Evolutionary conservation across 2,888 invertebrate genomes (phyloP).

Genomic region (Rhogogaster chlorosoma): DNA sequence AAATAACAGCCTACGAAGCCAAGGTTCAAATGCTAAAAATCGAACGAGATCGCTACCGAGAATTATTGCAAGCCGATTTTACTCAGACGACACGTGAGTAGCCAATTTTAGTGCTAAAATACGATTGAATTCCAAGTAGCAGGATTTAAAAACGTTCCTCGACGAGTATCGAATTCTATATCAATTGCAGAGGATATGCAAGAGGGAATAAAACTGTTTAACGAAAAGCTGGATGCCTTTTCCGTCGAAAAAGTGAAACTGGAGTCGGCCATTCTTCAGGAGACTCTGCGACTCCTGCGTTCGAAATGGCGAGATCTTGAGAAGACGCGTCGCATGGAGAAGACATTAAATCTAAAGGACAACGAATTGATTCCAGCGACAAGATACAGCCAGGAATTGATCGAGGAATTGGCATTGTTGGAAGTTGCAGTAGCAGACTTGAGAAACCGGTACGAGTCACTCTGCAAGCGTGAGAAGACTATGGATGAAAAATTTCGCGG

Average conservation of each 20-base stretch:
- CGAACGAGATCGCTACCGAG: constrained; percentile 87
- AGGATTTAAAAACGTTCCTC: not conserved
- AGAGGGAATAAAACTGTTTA: constrained; percentile 82
- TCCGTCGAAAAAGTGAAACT: constrained; percentile 81
- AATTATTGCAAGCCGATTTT: constrained; percentile 16
- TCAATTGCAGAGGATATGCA: constrained; percentile 75
- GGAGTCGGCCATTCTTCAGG: constrained; percentile 86
- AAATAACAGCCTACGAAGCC: constrained; percentile 85
- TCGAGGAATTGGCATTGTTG: constrained; percentile 56
- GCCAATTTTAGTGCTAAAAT: constrained; percentile 6
- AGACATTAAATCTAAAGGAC: constrained; percentile 21
- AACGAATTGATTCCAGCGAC: constrained; percentile 31
- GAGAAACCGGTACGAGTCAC: constrained; percentile 64
- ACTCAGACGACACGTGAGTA: constrained; percentile 29
- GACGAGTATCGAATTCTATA: not conserved
- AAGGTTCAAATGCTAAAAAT: constrained; percentile 83
- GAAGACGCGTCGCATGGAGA: constrained; percentile 37
- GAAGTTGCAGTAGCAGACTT: constrained; percentile 63
- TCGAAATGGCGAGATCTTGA: constrained; percentile 77
- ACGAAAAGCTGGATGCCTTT: constrained; percentile 80
- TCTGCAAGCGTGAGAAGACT: constrained; percentile 66
- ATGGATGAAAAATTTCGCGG: constrained; percentile 67
- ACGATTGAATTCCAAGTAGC: not conserved
- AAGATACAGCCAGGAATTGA: constrained; percentile 52
- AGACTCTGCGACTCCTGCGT: constrained; percentile 75